phyloP scores from a whole-genome alignment of 2,888 invertebrate species.

The Agelastica alni region DNA sequence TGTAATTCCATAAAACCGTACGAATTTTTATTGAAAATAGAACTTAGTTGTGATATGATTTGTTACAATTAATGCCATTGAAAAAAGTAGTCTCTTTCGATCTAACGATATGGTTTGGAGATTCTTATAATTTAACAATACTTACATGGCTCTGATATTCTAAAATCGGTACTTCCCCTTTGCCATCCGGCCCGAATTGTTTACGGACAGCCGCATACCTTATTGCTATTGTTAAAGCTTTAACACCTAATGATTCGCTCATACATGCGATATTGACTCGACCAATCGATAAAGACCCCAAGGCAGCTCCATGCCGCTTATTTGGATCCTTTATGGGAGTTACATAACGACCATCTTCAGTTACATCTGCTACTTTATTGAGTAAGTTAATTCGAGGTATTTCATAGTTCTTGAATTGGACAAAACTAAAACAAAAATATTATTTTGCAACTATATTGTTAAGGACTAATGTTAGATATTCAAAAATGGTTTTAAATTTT shows the following conservation, averaged over 20 bases:
- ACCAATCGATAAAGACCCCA: constrained; percentile 82
- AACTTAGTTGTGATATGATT: no score
- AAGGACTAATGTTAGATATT: no score
- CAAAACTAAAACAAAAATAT: constrained; percentile 59
- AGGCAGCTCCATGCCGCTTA: constrained; percentile 81
- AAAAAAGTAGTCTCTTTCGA: no score
- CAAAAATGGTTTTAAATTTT: no score
- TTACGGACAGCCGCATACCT: constrained; percentile 84
- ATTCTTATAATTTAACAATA: no score
- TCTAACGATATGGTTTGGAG: no score
- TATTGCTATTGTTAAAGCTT: constrained; percentile 81
- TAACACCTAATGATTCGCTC: constrained; percentile 65
- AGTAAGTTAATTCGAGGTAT: constrained; percentile 79
- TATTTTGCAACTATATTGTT: background rate
- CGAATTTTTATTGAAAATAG: no score
- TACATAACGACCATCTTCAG: constrained; percentile 79
- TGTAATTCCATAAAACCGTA: no score
- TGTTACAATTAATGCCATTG: no score
- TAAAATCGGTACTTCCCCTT: constrained; percentile 79
- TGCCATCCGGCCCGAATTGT: constrained; percentile 82
- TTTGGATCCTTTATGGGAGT: constrained; percentile 80
- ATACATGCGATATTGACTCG: constrained; percentile 76
- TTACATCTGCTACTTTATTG: constrained; percentile 86
- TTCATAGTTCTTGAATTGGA: constrained; percentile 78
- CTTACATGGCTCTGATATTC: constrained; percentile 88